phyloP scores from a whole-genome alignment of 1,140 invertebrate genomes.

The Steinernema khuongi region DNA sequence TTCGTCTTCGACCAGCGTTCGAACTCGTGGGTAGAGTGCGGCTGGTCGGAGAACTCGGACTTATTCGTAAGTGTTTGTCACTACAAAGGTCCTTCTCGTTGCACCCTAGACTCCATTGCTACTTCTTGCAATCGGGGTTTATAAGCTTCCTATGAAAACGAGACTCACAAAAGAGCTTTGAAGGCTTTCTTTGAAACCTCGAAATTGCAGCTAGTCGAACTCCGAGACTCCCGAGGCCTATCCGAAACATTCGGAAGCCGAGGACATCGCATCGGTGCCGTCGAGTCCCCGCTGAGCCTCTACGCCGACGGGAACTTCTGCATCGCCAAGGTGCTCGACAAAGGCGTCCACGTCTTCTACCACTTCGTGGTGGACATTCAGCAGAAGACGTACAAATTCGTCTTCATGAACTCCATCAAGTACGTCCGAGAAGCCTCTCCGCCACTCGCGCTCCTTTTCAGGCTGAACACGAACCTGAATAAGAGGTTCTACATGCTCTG shows the following conservation, averaged over 20 bases:
- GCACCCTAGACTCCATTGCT: too few relatives aligned
- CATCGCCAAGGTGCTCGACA: conserved; percentile 1
- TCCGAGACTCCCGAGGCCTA: conserved; percentile 11
- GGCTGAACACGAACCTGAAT: not conserved
- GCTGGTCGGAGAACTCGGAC: not conserved
- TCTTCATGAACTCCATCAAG: conserved; percentile 12
- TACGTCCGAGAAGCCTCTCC: not conserved
- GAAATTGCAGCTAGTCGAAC: not conserved
- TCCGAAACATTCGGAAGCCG: conserved; percentile 17
- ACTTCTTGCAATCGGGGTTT: too few relatives aligned
- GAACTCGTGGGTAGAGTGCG: not conserved
- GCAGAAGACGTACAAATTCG: not conserved
- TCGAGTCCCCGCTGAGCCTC: conserved; percentile 12
- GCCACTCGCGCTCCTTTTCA: not conserved
- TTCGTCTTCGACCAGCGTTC: not conserved
- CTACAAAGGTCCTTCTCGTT: too few relatives aligned
- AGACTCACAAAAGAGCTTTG: not conserved
- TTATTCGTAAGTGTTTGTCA: not conserved
- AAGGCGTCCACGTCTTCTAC: conserved; percentile 17
- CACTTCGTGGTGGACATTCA: not conserved
- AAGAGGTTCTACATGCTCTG: conserved; percentile 12
- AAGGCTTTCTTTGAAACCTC: not conserved
- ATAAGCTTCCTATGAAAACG: not conserved
- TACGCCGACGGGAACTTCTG: not conserved
- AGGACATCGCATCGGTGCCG: conserved; percentile 15